These are phyloP conservation scores for Montifringilla adamsi DNA, from an alignment of 2,113 vertebrate species.

Conservation along the genomic window DNA sequence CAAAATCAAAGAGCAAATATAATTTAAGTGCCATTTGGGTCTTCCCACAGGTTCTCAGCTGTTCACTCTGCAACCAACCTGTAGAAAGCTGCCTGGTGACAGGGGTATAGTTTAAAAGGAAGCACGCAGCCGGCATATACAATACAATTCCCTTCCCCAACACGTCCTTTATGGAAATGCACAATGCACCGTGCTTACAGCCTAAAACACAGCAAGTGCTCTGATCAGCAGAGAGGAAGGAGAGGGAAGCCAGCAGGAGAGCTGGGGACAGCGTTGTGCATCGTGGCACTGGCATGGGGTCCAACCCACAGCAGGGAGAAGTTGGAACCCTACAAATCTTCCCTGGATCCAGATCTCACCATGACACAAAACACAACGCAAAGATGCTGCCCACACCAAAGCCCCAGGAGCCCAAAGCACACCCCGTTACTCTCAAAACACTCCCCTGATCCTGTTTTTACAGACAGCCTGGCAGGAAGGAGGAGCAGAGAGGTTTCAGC, in stretches of 20 bases:
- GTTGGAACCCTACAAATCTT: background rate
- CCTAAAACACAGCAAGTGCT: conserved; percentile 24
- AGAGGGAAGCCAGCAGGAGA: background rate
- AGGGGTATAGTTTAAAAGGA: conserved; percentile 69
- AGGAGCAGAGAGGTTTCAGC: background rate
- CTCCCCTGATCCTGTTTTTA: rapidly evolving
- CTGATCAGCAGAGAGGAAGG: background rate
- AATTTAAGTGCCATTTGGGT: conserved; percentile 79
- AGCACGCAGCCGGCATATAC: conserved; percentile 44
- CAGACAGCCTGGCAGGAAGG: background rate
- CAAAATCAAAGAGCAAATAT: conserved; percentile 76
- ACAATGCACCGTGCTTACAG: background rate
- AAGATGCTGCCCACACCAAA: background rate
- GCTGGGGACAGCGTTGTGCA: background rate
- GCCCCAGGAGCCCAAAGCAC: rapidly evolving
- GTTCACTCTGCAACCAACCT: conserved; percentile 66
- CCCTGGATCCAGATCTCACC: background rate
- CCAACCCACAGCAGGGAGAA: rapidly evolving
- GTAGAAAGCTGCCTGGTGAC: conserved; percentile 69
- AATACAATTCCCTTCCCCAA: conserved; percentile 44
- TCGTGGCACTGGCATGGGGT: rapidly evolving
- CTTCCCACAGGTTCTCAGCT: conserved; percentile 76
- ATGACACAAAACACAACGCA: rapidly evolving
- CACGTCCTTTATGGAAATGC: conserved; percentile 63
- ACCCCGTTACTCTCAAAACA: rapidly evolving